These are phyloP conservation scores for Drosophila albomicans DNA, from an alignment of 1,140 invertebrate genomes.

Conservation along the genomic window DNA sequence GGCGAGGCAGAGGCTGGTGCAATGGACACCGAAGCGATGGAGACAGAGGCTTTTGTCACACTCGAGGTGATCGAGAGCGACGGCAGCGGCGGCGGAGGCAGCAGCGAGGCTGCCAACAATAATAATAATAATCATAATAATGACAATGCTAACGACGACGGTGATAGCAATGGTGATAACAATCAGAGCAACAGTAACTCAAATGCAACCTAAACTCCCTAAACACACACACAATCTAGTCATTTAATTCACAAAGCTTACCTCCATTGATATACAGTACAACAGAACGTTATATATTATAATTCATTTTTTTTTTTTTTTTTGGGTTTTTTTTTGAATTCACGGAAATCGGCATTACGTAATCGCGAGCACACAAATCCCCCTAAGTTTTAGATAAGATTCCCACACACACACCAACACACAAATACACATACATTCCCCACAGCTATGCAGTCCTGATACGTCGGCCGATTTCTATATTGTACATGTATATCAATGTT, in stretches of 20 bases:
- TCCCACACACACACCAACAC: background rate
- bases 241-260: conserved; percentile 20
- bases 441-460: too few species aligned
- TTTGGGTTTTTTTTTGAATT: background rate
- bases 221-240: conserved; percentile 24
- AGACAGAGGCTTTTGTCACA: background rate
- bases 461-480: too few species aligned
- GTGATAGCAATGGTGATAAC: conserved; percentile 2
- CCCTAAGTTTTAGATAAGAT: background rate
- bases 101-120: background rate
- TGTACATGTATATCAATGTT: background rate
- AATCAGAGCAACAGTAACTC: conserved; percentile 12
- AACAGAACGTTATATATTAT: too few species aligned
- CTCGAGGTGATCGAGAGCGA: background rate
- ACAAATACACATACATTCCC: conserved; percentile 4
- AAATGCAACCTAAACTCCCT: conserved; percentile 19
- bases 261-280: background rate
- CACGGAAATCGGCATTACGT: conserved; percentile 3
- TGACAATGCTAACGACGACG: background rate
- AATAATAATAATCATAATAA: conserved; percentile 1
- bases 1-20: background rate
- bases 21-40: background rate
- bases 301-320: too few species aligned
- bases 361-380: background rate
- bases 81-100: background rate